Percentiles rank a stretch among this genome's conserved stretches.
Evolutionary conservation across 2,797 vertebrate species (phyloP).

Genomic region (Arremon aurantiirostris): DNA sequence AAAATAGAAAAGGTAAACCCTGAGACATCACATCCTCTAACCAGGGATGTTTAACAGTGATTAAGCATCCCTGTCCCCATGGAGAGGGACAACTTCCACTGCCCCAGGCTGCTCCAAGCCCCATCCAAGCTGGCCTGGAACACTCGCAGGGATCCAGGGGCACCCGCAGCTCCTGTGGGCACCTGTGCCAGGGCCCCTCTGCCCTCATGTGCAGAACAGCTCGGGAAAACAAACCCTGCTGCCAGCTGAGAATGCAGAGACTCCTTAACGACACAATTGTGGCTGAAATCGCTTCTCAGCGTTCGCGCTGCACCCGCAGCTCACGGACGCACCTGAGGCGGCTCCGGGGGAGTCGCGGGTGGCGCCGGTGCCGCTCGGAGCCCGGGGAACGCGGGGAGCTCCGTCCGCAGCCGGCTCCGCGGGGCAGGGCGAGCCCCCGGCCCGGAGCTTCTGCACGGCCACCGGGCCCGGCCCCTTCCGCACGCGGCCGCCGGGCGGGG

Average conservation of each 20-base stretch:
- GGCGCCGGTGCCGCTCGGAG: background rate
- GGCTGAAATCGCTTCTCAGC: accelerated
- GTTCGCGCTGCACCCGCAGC: accelerated
- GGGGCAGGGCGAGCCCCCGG: background rate
- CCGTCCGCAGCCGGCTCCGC: background rate
- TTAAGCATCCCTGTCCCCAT: background rate
- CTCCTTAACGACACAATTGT: accelerated
- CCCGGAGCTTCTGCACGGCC: conserved; percentile 66
- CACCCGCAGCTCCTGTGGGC: background rate
- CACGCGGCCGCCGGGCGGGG: background rate
- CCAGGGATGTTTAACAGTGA: background rate
- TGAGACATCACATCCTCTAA: background rate
- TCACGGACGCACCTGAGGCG: conserved; percentile 31
- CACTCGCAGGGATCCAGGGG: background rate
- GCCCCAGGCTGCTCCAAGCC: accelerated
- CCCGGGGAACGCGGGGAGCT: background rate
- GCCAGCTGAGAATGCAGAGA: accelerated
- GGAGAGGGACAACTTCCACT: background rate
- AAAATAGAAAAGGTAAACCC: background rate
- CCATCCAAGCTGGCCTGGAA: background rate
- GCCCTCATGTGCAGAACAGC: accelerated
- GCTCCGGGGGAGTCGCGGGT: background rate
- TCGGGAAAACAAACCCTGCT: accelerated
- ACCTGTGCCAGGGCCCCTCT: background rate
- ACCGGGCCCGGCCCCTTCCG: conserved; percentile 27